These are phyloP conservation scores for Drosophila aldrichi DNA, from an alignment of 2,888 invertebrate genomes.

Conservation along the genomic window DNA sequence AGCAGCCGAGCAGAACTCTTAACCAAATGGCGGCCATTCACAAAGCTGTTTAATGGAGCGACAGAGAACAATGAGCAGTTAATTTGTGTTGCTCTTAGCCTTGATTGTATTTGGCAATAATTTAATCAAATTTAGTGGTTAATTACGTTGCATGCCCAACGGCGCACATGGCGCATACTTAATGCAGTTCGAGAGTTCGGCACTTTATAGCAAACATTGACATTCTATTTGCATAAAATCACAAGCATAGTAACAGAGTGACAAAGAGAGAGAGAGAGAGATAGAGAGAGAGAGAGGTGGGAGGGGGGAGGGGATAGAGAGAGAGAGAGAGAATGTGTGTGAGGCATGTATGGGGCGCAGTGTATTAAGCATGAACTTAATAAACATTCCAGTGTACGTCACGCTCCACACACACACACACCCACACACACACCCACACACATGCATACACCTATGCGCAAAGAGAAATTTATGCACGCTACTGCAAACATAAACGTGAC, in stretches of 20 bases:
- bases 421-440: slow-evolving; percentile 13
- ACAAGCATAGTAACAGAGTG: not conserved
- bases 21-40: slow-evolving; percentile 30
- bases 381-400: slow-evolving; percentile 61
- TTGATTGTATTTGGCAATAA: slow-evolving; percentile 25
- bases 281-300: too few species aligned
- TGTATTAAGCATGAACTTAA: slow-evolving; percentile 70
- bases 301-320: too few species aligned
- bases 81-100: not conserved
- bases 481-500: slow-evolving; percentile 66
- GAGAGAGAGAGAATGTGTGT: not conserved
- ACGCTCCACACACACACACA: slow-evolving; percentile 24
- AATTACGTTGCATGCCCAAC: slow-evolving; percentile 57
- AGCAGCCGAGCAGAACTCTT: slow-evolving; percentile 21
- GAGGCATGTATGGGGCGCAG: slow-evolving; percentile 11
- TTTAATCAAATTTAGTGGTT: slow-evolving; percentile 68
- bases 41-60: slow-evolving; percentile 35
- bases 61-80: slow-evolving; percentile 19
- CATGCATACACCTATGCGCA: not conserved
- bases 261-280: too few species aligned
- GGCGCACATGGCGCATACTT: slow-evolving; percentile 47
- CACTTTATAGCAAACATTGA: slow-evolving; percentile 45
- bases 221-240: slow-evolving; percentile 67
- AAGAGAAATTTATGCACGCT: slow-evolving; percentile 60
- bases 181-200: slow-evolving; percentile 38